These are phyloP conservation scores for Callopanchax toddi DNA, from an alignment of 2,113 vertebrate genomes.

Conservation along the genomic window DNA sequence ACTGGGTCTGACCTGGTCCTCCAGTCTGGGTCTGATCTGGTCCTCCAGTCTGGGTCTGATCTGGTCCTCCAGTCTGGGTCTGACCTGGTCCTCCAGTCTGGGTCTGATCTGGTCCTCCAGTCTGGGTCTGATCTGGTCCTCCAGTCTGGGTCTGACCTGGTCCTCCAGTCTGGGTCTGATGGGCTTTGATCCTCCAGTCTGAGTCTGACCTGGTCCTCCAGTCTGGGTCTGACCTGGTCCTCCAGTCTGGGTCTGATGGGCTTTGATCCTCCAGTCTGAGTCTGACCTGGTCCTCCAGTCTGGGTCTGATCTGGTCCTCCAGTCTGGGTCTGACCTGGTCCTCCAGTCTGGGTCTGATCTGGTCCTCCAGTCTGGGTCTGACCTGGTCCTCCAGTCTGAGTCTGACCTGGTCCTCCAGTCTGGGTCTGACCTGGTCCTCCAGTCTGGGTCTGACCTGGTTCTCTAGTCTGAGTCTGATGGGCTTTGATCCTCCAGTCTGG, in stretches of 20 bases:
- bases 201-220: too few relatives aligned
- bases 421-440: not conserved
- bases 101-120: not conserved
- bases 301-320: not conserved
- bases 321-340: slow-evolving; percentile 82
- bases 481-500: not conserved
- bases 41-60: not conserved
- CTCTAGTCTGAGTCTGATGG: not conserved
- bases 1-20: too few relatives aligned
- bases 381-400: too few relatives aligned
- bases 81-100: slow-evolving; percentile 82
- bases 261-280: not conserved
- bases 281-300: too few relatives aligned
- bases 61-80: slow-evolving; percentile 32
- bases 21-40: too few relatives aligned
- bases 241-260: not conserved
- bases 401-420: too few relatives aligned
- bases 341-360: not conserved
- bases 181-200: not conserved
- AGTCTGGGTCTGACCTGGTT: slow-evolving; percentile 82
- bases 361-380: slow-evolving; percentile 45
- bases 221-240: not conserved
- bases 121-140: too few relatives aligned
- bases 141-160: not conserved
- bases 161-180: not conserved